Evolutionary conservation across 2,113 vertebrate species (phyloP).

Genomic region (Scortum barcoo): DNA sequence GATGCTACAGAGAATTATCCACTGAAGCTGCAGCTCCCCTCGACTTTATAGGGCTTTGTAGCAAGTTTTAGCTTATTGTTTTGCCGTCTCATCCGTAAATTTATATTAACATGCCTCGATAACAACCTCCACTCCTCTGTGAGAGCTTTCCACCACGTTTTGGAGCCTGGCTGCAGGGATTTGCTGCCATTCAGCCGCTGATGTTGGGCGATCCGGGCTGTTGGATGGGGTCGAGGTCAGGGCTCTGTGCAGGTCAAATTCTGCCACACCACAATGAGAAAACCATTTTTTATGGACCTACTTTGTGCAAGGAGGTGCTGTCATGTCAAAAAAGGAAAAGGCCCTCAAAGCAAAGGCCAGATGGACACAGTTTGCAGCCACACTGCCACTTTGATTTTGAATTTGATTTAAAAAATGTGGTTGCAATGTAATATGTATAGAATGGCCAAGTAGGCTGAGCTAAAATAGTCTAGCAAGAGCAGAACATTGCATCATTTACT

Average conservation of each 20-base stretch:
- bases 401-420: not conserved
- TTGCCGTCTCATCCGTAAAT: not conserved
- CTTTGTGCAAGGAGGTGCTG: not conserved
- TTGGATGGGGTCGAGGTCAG: not conserved
- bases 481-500: not conserved
- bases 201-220: not conserved
- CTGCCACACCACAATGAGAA: not conserved
- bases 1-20: not conserved
- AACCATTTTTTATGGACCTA: conserved; percentile 5
- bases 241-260: conserved; percentile 6
- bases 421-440: not conserved
- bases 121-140: not conserved
- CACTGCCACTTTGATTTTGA: too few relatives aligned
- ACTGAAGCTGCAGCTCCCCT: not conserved
- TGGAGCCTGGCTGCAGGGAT: not conserved
- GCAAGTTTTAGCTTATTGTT: not conserved
- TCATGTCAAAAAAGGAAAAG: too few relatives aligned
- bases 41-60: not conserved
- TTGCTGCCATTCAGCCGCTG: not conserved
- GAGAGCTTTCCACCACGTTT: not conserved
- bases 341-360: too few relatives aligned
- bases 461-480: not conserved
- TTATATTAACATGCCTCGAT: not conserved
- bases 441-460: not conserved
- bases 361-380: too few relatives aligned